These are phyloP conservation scores for Mechanitis mazaeus DNA, from an alignment of 2,888 invertebrate species.

Conservation along the genomic window DNA sequence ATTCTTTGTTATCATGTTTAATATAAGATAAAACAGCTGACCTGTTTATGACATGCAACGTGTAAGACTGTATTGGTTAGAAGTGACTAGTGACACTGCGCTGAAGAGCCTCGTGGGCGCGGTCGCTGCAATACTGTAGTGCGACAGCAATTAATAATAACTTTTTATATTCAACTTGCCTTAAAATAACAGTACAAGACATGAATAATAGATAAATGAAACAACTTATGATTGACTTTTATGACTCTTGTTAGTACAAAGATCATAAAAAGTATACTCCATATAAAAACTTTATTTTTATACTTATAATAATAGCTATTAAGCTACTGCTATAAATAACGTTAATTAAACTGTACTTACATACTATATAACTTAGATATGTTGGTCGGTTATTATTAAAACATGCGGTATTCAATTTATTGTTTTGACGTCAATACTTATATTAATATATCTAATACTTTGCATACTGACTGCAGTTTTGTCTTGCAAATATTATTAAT, in stretches of 20 bases:
- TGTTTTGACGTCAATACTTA: conserved; percentile 22
- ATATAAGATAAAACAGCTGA: background rate
- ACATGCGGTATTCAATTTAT: conserved; percentile 37
- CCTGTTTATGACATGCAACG: background rate
- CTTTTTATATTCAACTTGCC: no score
- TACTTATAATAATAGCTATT: no score
- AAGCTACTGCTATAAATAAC: no score
- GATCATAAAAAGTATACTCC: no score
- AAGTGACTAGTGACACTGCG: conserved; percentile 10
- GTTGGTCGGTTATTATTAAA: conserved; percentile 8
- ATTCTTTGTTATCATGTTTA: background rate
- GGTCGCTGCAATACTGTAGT: conserved; percentile 1
- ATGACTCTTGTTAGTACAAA: no score
- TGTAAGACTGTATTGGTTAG: background rate
- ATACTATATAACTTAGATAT: background rate
- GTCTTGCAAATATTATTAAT: no score
- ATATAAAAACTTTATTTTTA: no score
- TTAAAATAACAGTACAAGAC: no score
- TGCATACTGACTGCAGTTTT: no score
- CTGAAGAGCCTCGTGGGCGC: conserved; percentile 11
- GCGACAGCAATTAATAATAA: conserved; percentile 8
- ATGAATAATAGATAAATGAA: no score
- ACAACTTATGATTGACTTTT: no score
- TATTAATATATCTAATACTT: background rate
- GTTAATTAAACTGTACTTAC: no score